A percentile compares a stretch with the other conserved stretches of the same genome.
phyloP scores from a whole-genome alignment of 2,113 vertebrate species.

The Hippocampus mohnikei region DNA sequence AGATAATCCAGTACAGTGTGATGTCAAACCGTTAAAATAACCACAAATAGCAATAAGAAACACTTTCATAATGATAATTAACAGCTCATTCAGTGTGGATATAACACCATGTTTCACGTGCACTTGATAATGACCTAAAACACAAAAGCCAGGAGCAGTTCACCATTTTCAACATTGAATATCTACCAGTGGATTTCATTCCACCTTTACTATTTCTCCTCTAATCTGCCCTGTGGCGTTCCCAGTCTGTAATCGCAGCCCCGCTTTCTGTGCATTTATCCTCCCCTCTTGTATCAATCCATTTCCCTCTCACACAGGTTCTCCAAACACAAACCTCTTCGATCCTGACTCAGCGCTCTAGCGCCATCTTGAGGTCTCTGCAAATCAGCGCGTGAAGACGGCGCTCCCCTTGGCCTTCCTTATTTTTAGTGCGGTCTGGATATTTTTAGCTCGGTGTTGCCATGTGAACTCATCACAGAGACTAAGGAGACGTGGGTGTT shows the following conservation, averaged over 20 bases:
- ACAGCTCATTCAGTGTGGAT: background rate
- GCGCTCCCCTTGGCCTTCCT: conserved; percentile 38
- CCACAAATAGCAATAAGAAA: background rate
- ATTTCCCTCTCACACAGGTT: background rate
- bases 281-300: conserved; percentile 2
- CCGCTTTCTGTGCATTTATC: conserved; percentile 1
- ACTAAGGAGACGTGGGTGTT: conserved; percentile 67
- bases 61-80: background rate
- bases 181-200: background rate
- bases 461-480: conserved; percentile 75
- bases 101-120: background rate
- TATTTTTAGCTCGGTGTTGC: conserved; percentile 81
- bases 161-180: background rate
- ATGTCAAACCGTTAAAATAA: background rate
- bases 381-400: conserved; percentile 21
- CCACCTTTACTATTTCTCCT: background rate
- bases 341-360: conserved; percentile 43
- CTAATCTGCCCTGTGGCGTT: background rate
- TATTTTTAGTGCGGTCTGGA: conserved; percentile 71
- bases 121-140: background rate
- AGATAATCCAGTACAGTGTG: background rate
- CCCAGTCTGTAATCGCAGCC: conserved; percentile 1
- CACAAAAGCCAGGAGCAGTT: background rate
- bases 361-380: conserved; percentile 58
- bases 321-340: conserved; percentile 16